Evolutionary conservation across 2,113 vertebrate genomes (phyloP), one percentile per base, ranked within the genome.

Genomic region (Phyllostomus discolor): DNA sequence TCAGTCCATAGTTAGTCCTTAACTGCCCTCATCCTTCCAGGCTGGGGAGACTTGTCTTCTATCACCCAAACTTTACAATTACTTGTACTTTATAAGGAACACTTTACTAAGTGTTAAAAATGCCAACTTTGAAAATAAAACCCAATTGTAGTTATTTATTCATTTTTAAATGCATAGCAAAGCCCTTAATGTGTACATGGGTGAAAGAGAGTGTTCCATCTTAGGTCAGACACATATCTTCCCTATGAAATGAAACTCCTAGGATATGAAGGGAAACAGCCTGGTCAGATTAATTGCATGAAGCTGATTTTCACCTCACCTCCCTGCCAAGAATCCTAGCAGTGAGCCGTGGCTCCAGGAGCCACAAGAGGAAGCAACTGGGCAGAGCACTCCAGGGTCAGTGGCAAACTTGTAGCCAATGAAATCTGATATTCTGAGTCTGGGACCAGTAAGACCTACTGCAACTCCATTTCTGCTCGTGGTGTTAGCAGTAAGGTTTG

Each of bases 101-200:
- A 31, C 70, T 92, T 89, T 52, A 64, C 35, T 54, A 41, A 85
- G 75, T 70, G 46, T 69, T 86, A 52, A 76, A 96, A 94, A 81
- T 57, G 35, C 10, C 33, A 82, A 0, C 52, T 81, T 92, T 50
- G 46, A 96, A 95, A 72, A 72, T 54, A 43, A 73, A 95, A 80
- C 59, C 38, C 54, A 48, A 33, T 20, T 24, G 17, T 48, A 66
- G 81, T 31, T 50, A 59, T 46, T 59, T 31, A 50, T 69, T 87
- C 26, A 22, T 87, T 87, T 92, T 41, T 19, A 72, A 87, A 81
- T 66, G 38, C 52, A 78, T 10, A 82, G 17, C 50, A 82, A 82
- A 85, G 11, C 19, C 57, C 50, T 81, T 92, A 67, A 62, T 48
- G 38, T 57, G 10, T 20, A 76, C 82, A 52, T 20, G 52, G 43